Percentiles rank a stretch among this genome's conserved stretches.
Evolutionary conservation across 1,140 invertebrate species (phyloP).

Genomic region (Aporrectodea caliginosa): DNA sequence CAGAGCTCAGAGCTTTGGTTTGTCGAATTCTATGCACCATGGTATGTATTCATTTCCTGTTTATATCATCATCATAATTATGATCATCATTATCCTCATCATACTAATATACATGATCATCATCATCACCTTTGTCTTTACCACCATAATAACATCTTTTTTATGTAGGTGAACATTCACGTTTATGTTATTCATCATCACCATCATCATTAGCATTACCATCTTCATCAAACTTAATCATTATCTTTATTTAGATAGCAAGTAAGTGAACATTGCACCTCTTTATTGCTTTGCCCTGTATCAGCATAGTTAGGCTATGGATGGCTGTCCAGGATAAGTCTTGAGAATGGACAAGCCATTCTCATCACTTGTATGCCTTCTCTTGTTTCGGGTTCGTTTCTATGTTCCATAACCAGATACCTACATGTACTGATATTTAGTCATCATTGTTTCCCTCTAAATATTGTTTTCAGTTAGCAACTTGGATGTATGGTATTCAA

Average conservation of each 20-base stretch:
- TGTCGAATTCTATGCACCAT: constrained; percentile 93
- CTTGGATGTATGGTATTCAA: too few relatives aligned
- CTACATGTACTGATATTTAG: too few relatives aligned
- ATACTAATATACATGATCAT: neutral
- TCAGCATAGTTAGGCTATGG: too few relatives aligned
- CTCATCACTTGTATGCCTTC: too few relatives aligned
- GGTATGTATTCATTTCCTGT: constrained; percentile 58
- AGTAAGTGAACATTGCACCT: too few relatives aligned
- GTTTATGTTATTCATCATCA: neutral
- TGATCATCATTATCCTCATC: neutral
- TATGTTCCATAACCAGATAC: too few relatives aligned
- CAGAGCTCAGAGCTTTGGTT: constrained; percentile 87
- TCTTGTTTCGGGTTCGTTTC: too few relatives aligned
- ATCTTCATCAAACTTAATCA: neutral
- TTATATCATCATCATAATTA: neutral
- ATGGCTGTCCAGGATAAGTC: too few relatives aligned
- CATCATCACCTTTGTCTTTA: neutral
- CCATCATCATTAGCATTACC: neutral
- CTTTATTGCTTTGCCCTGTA: too few relatives aligned
- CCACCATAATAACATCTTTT: neutral
- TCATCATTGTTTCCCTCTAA: neutral
- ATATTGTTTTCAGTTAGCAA: too few relatives aligned
- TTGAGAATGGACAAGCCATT: too few relatives aligned
- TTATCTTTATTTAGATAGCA: too few relatives aligned
- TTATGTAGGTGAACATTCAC: neutral